A percentile compares a stretch with the other conserved stretches of the same genome.
phyloP scores from a whole-genome alignment of 1,140 invertebrate genomes.

The Theocolax elegans region DNA sequence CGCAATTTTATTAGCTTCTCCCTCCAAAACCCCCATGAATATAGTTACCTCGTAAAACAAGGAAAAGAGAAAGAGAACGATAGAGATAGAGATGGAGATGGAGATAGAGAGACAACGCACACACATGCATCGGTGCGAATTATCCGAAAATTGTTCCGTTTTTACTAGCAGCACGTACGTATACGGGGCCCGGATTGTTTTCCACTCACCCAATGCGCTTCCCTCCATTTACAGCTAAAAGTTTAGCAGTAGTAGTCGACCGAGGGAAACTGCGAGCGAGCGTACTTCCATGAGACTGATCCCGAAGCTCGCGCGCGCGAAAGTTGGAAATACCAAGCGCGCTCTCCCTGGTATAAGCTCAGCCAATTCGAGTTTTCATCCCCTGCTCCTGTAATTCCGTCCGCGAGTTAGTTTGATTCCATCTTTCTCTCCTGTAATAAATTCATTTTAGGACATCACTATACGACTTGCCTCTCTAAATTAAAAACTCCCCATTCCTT shows the following conservation, averaged over 20 bases:
- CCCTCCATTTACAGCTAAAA: background rate
- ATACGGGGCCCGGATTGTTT: conserved; percentile 8
- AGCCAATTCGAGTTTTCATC: conserved; percentile 25
- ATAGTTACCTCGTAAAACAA: conserved; percentile 23
- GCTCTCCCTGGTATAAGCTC: background rate
- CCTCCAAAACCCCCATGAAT: background rate
- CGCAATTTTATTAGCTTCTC: conserved; percentile 14
- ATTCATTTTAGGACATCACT: conserved; percentile 21
- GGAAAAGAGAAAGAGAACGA: too few relatives aligned
- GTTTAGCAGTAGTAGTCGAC: background rate
- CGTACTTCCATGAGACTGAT: conserved; percentile 14
- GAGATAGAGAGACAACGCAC: too few relatives aligned
- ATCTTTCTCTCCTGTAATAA: conserved; percentile 4
- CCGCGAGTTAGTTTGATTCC: conserved; percentile 19
- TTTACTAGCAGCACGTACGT: background rate
- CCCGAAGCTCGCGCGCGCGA: background rate
- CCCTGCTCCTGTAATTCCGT: background rate
- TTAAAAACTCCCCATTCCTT: too few relatives aligned
- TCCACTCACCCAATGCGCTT: background rate
- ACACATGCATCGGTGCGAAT: background rate
- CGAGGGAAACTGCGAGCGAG: background rate
- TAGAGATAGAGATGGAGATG: too few relatives aligned
- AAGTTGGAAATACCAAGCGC: conserved; percentile 8
- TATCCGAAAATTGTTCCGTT: conserved; percentile 23
- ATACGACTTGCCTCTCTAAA: too few relatives aligned